Percentiles rank a stretch among this genome's conserved stretches.
These are phyloP conservation scores for Prinia subflava DNA, from an alignment of 2,113 vertebrate genomes.

Conservation along the genomic window DNA sequence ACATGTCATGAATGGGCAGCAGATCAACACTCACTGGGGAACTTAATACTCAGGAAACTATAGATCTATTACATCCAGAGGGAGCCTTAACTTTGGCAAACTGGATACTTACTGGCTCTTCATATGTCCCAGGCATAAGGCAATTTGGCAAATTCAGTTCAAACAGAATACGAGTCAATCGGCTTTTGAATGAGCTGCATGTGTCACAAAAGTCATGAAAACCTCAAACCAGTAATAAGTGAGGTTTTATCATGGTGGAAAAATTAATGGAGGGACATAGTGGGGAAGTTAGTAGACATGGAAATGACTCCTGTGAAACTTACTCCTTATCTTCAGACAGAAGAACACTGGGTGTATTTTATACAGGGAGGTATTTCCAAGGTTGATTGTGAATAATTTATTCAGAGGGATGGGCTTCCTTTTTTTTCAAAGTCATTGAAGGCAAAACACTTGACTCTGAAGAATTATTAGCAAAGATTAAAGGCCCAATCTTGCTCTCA, in stretches of 20 bases:
- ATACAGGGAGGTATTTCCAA: not conserved
- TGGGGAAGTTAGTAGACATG: not conserved
- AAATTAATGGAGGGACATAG: not conserved
- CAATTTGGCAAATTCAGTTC: not conserved
- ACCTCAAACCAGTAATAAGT: not conserved
- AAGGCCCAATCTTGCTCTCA: not conserved
- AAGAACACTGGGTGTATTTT: not conserved
- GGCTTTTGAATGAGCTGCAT: not conserved
- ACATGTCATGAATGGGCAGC: not conserved
- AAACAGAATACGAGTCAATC: not conserved
- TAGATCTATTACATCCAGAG: not conserved
- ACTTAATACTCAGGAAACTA: not conserved
- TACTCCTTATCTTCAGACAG: not conserved
- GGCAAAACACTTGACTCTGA: not conserved
- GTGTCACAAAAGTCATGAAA: not conserved
- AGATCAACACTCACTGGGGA: not conserved
- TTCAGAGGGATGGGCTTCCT: not conserved
- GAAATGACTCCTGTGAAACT: not conserved
- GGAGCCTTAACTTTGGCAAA: not conserved
- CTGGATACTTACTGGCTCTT: not conserved
- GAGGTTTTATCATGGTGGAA: not conserved
- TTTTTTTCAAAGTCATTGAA: constrained; percentile 18
- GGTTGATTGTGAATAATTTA: constrained; percentile 39
- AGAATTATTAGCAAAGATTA: not conserved
- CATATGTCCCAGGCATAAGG: not conserved